Conservation (phyloP, 2,113 vertebrate genomes). For the Oryzias celebensis region DNA sequence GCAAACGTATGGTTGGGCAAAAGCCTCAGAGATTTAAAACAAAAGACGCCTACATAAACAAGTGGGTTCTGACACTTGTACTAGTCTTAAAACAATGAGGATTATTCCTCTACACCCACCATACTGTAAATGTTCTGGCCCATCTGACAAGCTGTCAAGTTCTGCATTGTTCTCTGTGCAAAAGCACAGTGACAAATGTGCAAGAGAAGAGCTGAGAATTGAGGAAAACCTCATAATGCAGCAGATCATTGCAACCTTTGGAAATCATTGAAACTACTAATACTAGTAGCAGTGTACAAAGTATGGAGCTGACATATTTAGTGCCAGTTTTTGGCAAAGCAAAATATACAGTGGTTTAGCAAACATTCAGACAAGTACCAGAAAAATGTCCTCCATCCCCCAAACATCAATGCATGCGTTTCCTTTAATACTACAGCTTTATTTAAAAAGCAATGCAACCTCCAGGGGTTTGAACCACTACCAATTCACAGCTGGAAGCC, state of each 20-base stretch:
- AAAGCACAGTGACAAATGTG: slow-evolving; percentile 52
- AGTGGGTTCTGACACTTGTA: slow-evolving; percentile 66
- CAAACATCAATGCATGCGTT: slow-evolving; percentile 36
- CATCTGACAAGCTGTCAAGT: slow-evolving; percentile 71
- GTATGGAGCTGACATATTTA: slow-evolving; percentile 8
- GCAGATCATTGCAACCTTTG: slow-evolving; percentile 41
- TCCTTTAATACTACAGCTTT: slow-evolving; percentile 23
- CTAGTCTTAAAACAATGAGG: slow-evolving; percentile 68
- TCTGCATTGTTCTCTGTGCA: slow-evolving; percentile 56
- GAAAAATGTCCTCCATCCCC: slow-evolving; percentile 17
- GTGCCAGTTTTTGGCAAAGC: slow-evolving; percentile 2
- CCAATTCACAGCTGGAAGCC: slow-evolving; percentile 57
- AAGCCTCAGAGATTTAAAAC: slow-evolving; percentile 43
- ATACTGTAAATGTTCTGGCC: slow-evolving; percentile 61
- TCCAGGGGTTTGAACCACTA: slow-evolving; percentile 44
- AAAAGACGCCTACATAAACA: slow-evolving; percentile 64
- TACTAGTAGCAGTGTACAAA: slow-evolving; percentile 6
- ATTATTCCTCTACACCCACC: slow-evolving; percentile 68
- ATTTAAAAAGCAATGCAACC: slow-evolving; percentile 50
- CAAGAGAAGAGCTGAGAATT: slow-evolving; percentile 42
- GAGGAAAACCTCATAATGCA: slow-evolving; percentile 35
- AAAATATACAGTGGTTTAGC: slow-evolving; percentile 17
- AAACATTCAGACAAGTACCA: slow-evolving; percentile 4
- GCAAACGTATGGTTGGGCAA: slow-evolving; percentile 33
- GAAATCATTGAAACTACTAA: slow-evolving; percentile 21